These are phyloP conservation scores for Muscina levida DNA, from an alignment of 2,888 invertebrate species.

Conservation along the genomic window DNA sequence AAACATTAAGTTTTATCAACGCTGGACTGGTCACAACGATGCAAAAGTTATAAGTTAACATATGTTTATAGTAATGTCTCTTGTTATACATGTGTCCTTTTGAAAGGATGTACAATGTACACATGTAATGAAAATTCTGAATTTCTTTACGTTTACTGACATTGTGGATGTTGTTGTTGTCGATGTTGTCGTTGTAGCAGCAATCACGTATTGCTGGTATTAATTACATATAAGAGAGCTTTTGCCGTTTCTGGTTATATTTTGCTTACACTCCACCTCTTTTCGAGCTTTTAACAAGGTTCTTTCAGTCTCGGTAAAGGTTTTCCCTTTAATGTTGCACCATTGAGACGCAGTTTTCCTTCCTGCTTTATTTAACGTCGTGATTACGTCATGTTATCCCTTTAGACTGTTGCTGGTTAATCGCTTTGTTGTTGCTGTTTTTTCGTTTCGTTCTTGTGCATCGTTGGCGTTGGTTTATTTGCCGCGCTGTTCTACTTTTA, in stretches of 20 bases:
- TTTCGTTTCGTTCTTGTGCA: neutral
- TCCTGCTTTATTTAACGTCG: too few relatives aligned
- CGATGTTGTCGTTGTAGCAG: neutral
- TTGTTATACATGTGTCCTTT: neutral
- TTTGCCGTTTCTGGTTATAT: neutral
- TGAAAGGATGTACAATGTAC: conserved; percentile 21
- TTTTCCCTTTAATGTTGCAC: neutral
- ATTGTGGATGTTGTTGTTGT: neutral
- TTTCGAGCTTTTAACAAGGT: neutral
- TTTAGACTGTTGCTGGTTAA: too few relatives aligned
- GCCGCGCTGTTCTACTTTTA: too few relatives aligned
- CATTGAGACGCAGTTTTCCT: too few relatives aligned
- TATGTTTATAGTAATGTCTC: neutral
- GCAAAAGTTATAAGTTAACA: too few relatives aligned
- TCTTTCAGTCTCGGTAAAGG: too few relatives aligned
- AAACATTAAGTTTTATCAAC: too few relatives aligned
- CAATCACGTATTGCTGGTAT: conserved; percentile 17
- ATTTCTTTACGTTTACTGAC: neutral
- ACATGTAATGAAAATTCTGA: neutral
- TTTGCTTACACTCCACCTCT: too few relatives aligned
- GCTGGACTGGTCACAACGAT: too few relatives aligned
- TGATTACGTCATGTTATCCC: too few relatives aligned
- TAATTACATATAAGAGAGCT: conserved; percentile 32
- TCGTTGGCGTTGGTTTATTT: too few relatives aligned
- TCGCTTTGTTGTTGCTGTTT: neutral